A percentile compares a stretch with the other conserved stretches of the same genome.
Evolutionary conservation across 92 coral and sea anemone genomes (phyloP).

Genomic region (Actinostola sp.): DNA sequence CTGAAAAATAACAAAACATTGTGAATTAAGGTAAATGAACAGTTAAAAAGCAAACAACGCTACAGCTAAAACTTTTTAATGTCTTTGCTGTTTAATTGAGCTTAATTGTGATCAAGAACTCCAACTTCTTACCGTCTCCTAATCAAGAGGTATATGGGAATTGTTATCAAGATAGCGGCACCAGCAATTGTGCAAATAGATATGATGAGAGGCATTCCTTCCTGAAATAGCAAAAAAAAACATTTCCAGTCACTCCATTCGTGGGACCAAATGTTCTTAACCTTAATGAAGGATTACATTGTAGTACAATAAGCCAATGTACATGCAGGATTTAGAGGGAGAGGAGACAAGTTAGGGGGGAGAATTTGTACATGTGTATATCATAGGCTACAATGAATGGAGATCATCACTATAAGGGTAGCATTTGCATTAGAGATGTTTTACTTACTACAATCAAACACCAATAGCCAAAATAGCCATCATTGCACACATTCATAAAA

Average conservation of each 20-base stretch:
- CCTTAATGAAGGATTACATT: background rate
- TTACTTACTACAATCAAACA: slow-evolving; percentile 58
- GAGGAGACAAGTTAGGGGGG: background rate
- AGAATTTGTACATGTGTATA: background rate
- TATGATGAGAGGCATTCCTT: slow-evolving; percentile 35
- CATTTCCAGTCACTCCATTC: too few species aligned
- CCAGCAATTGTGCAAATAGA: slow-evolving; percentile 43
- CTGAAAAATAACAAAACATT: too few species aligned
- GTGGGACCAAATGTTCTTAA: too few species aligned
- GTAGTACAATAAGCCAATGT: background rate
- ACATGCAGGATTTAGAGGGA: background rate
- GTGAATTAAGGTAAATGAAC: too few species aligned
- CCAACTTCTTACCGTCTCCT: slow-evolving; percentile 47
- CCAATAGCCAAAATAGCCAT: slow-evolving; percentile 52
- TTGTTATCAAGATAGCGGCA: slow-evolving; percentile 16
- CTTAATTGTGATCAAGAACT: too few species aligned
- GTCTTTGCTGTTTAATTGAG: too few species aligned
- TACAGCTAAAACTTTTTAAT: too few species aligned
- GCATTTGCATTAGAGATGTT: too few species aligned
- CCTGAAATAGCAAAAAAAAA: slow-evolving; percentile 9
- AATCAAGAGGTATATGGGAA: slow-evolving; percentile 17
- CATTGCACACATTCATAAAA: slow-evolving; percentile 57
- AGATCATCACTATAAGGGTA: too few species aligned
- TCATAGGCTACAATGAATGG: background rate
- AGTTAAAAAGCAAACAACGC: too few species aligned